These are phyloP conservation scores for Amiota mariae DNA, from an alignment of 2,888 invertebrate species.

Conservation along the genomic window DNA sequence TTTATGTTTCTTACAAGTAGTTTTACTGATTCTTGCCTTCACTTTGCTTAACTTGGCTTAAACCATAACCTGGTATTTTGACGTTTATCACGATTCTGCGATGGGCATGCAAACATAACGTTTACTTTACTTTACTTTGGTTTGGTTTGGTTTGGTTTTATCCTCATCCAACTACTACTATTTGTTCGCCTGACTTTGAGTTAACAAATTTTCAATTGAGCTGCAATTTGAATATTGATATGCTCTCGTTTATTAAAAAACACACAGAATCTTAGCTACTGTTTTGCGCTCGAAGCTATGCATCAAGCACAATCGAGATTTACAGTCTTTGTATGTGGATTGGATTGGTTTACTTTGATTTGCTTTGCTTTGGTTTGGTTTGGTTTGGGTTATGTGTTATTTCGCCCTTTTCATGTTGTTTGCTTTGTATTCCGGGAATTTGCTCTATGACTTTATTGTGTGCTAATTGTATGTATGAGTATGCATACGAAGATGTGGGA, in stretches of 20 bases:
- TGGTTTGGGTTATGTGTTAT: neutral
- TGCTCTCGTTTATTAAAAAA: conserved; percentile 36
- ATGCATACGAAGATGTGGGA: neutral
- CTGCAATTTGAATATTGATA: conserved; percentile 68
- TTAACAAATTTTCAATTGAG: conserved; percentile 66
- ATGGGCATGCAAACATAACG: conserved; percentile 34
- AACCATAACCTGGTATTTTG: conserved; percentile 50
- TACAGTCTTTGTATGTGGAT: neutral
- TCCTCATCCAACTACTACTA: neutral
- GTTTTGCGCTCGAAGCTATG: conserved; percentile 20
- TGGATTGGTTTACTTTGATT: neutral
- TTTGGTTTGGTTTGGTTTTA: neutral
- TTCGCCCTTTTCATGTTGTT: neutral
- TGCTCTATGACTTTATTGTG: conserved; percentile 1
- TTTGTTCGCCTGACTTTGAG: conserved; percentile 36
- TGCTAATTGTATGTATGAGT: neutral
- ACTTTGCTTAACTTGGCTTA: conserved; percentile 5
- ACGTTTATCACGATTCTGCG: conserved; percentile 65
- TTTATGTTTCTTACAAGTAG: neutral
- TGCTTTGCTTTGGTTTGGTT: neutral
- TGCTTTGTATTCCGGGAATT: conserved; percentile 13
- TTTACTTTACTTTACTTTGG: neutral
- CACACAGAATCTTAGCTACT: conserved; percentile 20
- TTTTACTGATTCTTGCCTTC: conserved; percentile 26
- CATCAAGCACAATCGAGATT: conserved; percentile 5